Percentiles rank a stretch among this genome's conserved stretches.
These are phyloP conservation scores for Metridium senile DNA, from an alignment of 92 coral and sea anemone genomes.

Conservation along the genomic window DNA sequence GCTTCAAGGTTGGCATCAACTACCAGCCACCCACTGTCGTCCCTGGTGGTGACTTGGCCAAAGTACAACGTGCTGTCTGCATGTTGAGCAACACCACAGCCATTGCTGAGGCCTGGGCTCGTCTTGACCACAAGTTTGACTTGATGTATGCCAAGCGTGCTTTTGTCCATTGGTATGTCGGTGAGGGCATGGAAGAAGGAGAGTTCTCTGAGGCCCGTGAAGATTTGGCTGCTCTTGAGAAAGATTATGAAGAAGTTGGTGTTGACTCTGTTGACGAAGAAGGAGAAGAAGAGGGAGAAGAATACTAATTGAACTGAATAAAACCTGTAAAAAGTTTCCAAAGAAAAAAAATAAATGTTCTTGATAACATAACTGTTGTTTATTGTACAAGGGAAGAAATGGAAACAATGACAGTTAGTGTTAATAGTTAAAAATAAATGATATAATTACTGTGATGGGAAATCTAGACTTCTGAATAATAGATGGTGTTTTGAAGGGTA, in stretches of 20 bases:
- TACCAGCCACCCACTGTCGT: constrained; percentile 79
- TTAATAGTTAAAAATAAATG: no score
- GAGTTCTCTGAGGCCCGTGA: constrained; percentile 93
- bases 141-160: constrained; percentile 85
- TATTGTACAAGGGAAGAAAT: not conserved
- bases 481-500: no score
- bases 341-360: not conserved
- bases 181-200: constrained; percentile 89
- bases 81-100: constrained; percentile 88
- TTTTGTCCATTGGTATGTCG: constrained; percentile 88
- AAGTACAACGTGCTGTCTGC: constrained; percentile 87
- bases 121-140: constrained; percentile 80
- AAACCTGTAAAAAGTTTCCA: not conserved
- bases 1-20: constrained; percentile 89
- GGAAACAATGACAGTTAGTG: not conserved
- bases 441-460: no score
- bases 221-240: constrained; percentile 85
- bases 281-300: constrained; percentile 80
- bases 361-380: not conserved
- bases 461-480: no score
- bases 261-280: constrained; percentile 64
- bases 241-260: constrained; percentile 85
- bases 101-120: constrained; percentile 85
- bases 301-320: constrained; percentile 40
- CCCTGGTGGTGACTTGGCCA: constrained; percentile 81